phyloP scores from a whole-genome alignment of 2,888 invertebrate species.

The Hymenopus coronatus region DNA sequence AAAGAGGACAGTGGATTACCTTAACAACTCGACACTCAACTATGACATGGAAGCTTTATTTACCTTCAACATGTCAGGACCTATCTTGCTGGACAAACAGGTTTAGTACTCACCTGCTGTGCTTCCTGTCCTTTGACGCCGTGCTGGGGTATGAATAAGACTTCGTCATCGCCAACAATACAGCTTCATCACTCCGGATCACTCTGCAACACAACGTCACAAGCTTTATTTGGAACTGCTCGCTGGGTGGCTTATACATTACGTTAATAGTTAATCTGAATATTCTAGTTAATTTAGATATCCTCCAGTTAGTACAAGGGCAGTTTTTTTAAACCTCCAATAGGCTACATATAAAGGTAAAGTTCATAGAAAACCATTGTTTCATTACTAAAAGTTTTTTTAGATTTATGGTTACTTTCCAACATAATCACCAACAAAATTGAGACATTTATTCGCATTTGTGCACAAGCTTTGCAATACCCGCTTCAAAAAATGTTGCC shows the following conservation, averaged over 20 bases:
- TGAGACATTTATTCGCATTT: no score
- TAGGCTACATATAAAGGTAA: no score
- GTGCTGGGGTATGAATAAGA: background rate
- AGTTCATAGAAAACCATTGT: no score
- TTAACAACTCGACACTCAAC: background rate
- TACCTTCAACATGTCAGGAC: background rate
- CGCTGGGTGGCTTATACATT: background rate
- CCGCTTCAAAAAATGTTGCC: no score
- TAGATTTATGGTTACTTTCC: no score
- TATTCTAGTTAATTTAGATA: no score
- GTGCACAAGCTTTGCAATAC: no score
- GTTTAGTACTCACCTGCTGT: background rate
- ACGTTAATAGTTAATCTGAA: background rate
- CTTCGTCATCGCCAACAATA: background rate
- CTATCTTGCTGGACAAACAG: background rate
- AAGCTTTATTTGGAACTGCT: background rate
- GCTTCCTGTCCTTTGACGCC: background rate
- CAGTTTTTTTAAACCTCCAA: no score
- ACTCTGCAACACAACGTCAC: background rate
- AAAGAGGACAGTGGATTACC: background rate
- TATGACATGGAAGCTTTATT: background rate
- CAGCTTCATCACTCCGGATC: background rate
- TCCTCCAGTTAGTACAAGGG: no score
- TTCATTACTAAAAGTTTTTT: no score
- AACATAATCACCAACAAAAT: no score